phyloP scores from a whole-genome alignment of 2,888 invertebrate genomes.

The Litoditis marina region DNA sequence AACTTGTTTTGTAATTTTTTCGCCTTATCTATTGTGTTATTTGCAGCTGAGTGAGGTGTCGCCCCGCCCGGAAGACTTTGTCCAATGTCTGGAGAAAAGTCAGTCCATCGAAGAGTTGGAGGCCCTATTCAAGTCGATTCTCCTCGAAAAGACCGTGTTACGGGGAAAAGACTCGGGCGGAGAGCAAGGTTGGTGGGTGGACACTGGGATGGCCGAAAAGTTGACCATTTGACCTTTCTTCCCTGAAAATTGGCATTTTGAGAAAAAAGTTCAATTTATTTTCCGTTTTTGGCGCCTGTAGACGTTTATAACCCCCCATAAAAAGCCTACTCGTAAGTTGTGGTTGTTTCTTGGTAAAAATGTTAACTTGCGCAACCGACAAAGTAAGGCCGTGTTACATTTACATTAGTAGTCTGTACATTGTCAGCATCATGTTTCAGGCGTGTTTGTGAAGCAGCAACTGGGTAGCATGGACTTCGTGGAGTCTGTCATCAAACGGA shows the following conservation, averaged over 20 bases:
- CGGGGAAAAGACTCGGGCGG: slow-evolving; percentile 82
- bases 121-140: slow-evolving; percentile 76
- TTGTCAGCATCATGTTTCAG: slow-evolving; percentile 62
- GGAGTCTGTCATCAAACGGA: slow-evolving; percentile 65
- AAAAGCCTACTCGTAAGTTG: too few relatives aligned
- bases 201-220: background rate
- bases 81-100: slow-evolving; percentile 77
- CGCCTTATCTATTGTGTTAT: too few relatives aligned
- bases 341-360: too few relatives aligned
- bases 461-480: slow-evolving; percentile 80
- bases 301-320: too few relatives aligned
- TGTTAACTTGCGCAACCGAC: too few relatives aligned
- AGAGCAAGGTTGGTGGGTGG: slow-evolving; percentile 69
- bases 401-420: too few relatives aligned
- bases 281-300: background rate
- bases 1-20: background rate
- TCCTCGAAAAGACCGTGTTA: slow-evolving; percentile 74
- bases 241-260: background rate
- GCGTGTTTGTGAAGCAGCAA: slow-evolving; percentile 79
- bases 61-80: slow-evolving; percentile 79
- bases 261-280: background rate
- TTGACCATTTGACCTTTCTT: background rate
- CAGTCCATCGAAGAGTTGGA: slow-evolving; percentile 79
- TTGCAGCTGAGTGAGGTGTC: slow-evolving; percentile 75
- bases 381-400: too few relatives aligned